Conservation (phyloP, 2,888 invertebrate species). For the Raillietiella orientalis region DNA sequence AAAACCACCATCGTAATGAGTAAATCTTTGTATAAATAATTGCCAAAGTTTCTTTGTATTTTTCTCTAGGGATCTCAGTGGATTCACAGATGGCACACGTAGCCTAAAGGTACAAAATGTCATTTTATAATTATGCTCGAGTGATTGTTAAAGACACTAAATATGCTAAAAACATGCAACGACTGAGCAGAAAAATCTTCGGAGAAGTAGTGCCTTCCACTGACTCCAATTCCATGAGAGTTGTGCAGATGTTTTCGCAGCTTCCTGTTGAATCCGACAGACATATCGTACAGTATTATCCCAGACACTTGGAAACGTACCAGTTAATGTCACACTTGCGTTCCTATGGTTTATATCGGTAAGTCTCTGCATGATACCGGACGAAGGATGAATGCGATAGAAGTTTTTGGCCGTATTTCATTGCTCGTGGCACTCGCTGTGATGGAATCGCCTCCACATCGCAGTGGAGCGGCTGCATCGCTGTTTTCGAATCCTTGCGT, state of each 20-base stretch:
- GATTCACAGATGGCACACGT: too few species aligned
- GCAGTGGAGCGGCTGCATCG: too few species aligned
- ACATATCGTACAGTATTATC: constrained; percentile 49
- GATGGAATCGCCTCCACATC: too few species aligned
- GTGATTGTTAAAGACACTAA: constrained; percentile 32
- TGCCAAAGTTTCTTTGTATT: too few species aligned
- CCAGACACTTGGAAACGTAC: constrained; percentile 42
- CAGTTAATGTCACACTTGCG: constrained; percentile 33
- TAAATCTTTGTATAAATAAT: too few species aligned
- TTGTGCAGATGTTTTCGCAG: constrained; percentile 38
- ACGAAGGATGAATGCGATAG: too few species aligned
- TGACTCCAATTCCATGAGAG: constrained; percentile 36
- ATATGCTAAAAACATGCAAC: constrained; percentile 54
- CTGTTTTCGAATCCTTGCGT: too few species aligned
- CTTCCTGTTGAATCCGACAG: constrained; percentile 35
- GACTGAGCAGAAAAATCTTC: constrained; percentile 55
- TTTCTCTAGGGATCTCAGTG: too few species aligned
- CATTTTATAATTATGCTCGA: constrained; percentile 25
- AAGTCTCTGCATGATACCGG: constrained; percentile 2
- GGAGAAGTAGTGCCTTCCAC: constrained; percentile 51
- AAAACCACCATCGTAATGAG: too few species aligned
- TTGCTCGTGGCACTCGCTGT: too few species aligned
- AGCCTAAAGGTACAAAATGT: too few species aligned
- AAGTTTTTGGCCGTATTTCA: too few species aligned
- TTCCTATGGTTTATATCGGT: constrained; percentile 37